A percentile compares a stretch with the other conserved stretches of the same genome.
Conservation (phyloP, 2,888 invertebrate genomes). For the Lingula anatina region DNA sequence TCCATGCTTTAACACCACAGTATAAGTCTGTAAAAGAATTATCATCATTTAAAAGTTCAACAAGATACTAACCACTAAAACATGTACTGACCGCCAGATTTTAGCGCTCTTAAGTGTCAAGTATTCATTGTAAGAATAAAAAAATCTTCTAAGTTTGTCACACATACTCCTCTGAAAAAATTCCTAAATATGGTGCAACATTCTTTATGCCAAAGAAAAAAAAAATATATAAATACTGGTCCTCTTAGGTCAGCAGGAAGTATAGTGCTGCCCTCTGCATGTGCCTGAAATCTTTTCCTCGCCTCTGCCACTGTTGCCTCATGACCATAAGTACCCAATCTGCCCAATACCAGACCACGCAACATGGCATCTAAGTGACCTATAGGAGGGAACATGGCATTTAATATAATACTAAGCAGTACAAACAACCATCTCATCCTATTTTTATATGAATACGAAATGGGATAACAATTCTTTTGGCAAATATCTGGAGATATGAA, state of each 20-base stretch:
- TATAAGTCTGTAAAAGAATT: slow-evolving; percentile 60
- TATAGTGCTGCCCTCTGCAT: slow-evolving; percentile 50
- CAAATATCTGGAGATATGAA: too few relatives aligned
- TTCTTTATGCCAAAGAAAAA: neutral
- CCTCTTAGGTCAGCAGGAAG: slow-evolving; percentile 82
- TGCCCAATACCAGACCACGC: slow-evolving; percentile 75
- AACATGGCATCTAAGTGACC: slow-evolving; percentile 78
- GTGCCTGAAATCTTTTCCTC: slow-evolving; percentile 64
- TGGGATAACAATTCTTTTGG: too few relatives aligned
- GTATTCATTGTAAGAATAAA: too few relatives aligned
- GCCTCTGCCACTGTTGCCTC: slow-evolving; percentile 74
- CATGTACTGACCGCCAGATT: too few relatives aligned
- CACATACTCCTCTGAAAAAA: too few relatives aligned
- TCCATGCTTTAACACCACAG: slow-evolving; percentile 71
- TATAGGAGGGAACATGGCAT: too few relatives aligned
- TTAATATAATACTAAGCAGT: too few relatives aligned
- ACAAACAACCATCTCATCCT: too few relatives aligned
- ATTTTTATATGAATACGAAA: too few relatives aligned
- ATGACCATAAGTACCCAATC: slow-evolving; percentile 77
- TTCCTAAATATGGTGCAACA: neutral
- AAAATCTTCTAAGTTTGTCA: too few relatives aligned
- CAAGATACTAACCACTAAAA: too few relatives aligned
- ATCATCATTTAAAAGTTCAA: neutral
- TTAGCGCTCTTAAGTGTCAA: neutral
- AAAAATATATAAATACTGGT: slow-evolving; percentile 61